Evolutionary conservation across 92 coral and sea anemone species (phyloP), one percentile per base, ranked within the genome.

Genomic region (Nematostella vectensis): DNA sequence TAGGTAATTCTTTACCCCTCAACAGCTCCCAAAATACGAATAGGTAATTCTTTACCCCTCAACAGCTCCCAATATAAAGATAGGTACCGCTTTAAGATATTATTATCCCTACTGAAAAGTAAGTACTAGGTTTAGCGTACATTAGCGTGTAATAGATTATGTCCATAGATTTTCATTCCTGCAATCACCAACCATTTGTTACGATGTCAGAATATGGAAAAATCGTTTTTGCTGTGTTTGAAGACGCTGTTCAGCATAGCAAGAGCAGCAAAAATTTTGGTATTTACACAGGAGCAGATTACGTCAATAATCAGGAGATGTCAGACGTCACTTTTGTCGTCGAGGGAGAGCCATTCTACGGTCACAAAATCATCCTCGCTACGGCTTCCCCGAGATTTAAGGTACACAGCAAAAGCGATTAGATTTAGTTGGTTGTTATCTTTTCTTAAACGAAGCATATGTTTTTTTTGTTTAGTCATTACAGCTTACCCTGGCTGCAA

Each of bases 251-350:
- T n/a, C n/a, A n/a, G n/a, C n/a, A n/a, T n/a, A n/a, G n/a, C n/a
- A n/a, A n/a, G n/a, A n/a, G n/a, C n/a, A n/a, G n/a, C n/a, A n/a
- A n/a, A n/a, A n/a, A n/a, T n/a, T n/a, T n/a, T n/a, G n/a, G n/a
- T n/a, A n/a, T n/a, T 20, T 21, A 55, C 58, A 1, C 77, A 85
- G 94, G 94, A 6, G 80, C 80, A 16, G 87, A 80, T 60, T 85
- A 80, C 27, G 83, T 85, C 13, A 85, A 85, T 40, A 85, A 70
- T 47, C 74, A 75, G 3, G 94, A 85, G 40, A 80, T 85, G 94
- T 76, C 94, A 20, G 94, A 85, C 53, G 57, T 85, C 52, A 79
- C 83, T 13, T 85, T 85, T 31, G 26, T 75, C 36, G 83, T 85
- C 1, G 78, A 85, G 39, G 83, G 73, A 12, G 67, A 70, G 36